Evolutionary conservation across 2,113 vertebrate genomes (phyloP), one percentile per base, ranked within the genome.

Genomic region (Rostratula benghalensis): DNA sequence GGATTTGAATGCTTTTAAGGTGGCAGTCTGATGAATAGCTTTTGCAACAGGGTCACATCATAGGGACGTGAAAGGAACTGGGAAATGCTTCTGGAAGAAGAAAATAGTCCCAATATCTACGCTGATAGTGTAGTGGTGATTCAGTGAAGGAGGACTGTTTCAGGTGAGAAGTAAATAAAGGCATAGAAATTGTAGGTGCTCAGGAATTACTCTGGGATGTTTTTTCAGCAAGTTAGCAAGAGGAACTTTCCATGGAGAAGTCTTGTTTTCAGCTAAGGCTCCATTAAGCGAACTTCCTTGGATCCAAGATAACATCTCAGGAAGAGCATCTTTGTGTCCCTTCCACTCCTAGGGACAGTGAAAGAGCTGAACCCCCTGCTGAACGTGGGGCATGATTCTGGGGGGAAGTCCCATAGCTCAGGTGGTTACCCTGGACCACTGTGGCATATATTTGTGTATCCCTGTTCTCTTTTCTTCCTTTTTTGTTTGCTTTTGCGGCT

Each of bases 321-420:
- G 45, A 82, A 30, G 43, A 83, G 56, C 15, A 39, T 23, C 14
- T 78, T 51, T 69, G 10, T 50, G 61, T 11, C 27, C 15, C 4
- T 87, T 24, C 11, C 31, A 2, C 27, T 35, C 17, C 10, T 7
- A 28, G 35, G 39, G 7, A 8, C 0, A 1, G 53, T 14, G 54
- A 50, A 70, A 80, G 56, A 65, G 28, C 63, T 46, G 48, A 54
- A 6, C 17, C 39, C 50, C 1, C 0, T 78, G 35, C 24, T 57
- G 23, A 17, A 27, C 10, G 11, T 21, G 24, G 41, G 46, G 5
- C 9, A 6, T n/a, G 60, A 48, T 53, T 69, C 3, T 30, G 20
- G 13, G 13, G 16, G 19, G 18, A 60, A 70, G 25, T 71, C 39
- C 41, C 20, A 4, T 43, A n/a, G 21, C 23, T n/a, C 50, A 51